Conservation (phyloP, 64 coral and sea anemone genomes). For the Montipora capricornis region DNA sequence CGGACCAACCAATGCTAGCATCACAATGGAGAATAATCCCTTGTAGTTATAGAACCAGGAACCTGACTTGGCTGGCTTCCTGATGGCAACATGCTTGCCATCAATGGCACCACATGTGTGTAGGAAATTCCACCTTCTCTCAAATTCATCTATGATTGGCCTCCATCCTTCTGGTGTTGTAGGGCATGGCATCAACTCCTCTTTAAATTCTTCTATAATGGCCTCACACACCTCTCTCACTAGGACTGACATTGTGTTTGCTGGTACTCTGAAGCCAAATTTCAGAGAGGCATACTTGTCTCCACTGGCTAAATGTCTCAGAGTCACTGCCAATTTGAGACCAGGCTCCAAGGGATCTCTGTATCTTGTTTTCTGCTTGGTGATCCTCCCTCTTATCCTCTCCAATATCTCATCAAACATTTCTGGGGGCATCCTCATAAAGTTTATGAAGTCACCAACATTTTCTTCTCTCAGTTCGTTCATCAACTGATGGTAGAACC, state of each 20-base stretch:
- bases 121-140: slow-evolving; percentile 6
- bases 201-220: slow-evolving; percentile 9
- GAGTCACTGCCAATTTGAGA: neutral
- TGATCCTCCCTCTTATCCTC: slow-evolving; percentile 18
- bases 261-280: slow-evolving; percentile 7
- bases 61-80: neutral
- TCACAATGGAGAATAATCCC: slow-evolving; percentile 13
- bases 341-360: slow-evolving; percentile 29
- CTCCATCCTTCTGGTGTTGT: neutral
- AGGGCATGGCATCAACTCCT: no score
- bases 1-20: slow-evolving; percentile 28
- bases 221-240: slow-evolving; percentile 29
- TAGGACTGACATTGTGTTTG: slow-evolving; percentile 3
- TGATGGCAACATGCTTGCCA: slow-evolving; percentile 28
- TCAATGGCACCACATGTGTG: slow-evolving; percentile 6
- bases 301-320: slow-evolving; percentile 27
- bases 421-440: slow-evolving; percentile 20
- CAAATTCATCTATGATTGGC: neutral
- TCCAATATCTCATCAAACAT: slow-evolving; percentile 36
- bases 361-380: slow-evolving; percentile 18
- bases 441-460: slow-evolving; percentile 16
- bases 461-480: slow-evolving; percentile 33
- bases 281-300: slow-evolving; percentile 9
- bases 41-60: slow-evolving; percentile 20
- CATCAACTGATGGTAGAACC: slow-evolving; percentile 18